Evolutionary conservation across 2,797 vertebrate genomes (phyloP).

Genomic region (Australoheros facetus): DNA sequence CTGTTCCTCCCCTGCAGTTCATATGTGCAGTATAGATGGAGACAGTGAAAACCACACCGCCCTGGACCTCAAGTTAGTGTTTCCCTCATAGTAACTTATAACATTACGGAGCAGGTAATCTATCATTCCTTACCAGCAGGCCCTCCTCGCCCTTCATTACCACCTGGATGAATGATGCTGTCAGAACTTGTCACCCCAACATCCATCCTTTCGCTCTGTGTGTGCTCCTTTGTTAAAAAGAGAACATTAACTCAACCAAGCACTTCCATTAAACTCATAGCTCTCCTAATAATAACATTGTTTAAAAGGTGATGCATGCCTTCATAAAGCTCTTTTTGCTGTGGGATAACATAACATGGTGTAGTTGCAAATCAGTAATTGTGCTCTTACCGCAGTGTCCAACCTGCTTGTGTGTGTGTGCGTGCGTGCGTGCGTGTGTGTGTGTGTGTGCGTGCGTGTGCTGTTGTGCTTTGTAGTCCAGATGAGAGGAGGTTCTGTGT

Average conservation of each 20-base stretch:
- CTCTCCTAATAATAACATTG: conserved; percentile 22
- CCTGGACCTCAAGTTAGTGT: conserved; percentile 92
- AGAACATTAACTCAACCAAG: conserved; percentile 35
- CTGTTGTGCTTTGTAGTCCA: conserved; percentile 79
- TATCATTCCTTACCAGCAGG: conserved; percentile 47
- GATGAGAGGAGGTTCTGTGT: conserved; percentile 93
- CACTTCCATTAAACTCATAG: conserved; percentile 26
- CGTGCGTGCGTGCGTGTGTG: neutral
- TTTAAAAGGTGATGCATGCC: conserved; percentile 37
- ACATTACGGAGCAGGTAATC: conserved; percentile 75
- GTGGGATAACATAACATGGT: neutral
- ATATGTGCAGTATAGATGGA: conserved; percentile 91
- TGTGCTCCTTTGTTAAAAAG: conserved; percentile 21
- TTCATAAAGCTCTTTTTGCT: conserved; percentile 6
- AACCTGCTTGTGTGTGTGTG: conserved; percentile 16
- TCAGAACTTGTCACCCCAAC: conserved; percentile 46
- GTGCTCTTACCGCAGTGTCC: conserved; percentile 26
- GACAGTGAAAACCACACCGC: conserved; percentile 91
- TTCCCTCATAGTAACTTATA: conserved; percentile 77
- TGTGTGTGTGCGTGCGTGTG: neutral
- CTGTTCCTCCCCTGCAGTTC: conserved; percentile 80
- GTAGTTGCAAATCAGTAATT: conserved; percentile 24
- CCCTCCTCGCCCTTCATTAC: conserved; percentile 49
- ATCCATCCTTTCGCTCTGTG: conserved; percentile 38
- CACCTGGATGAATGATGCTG: conserved; percentile 63